A percentile compares a stretch with the other conserved stretches of the same genome.
These are phyloP conservation scores for Actenoides hombroni DNA, from an alignment of 2,113 vertebrate genomes.

Conservation along the genomic window DNA sequence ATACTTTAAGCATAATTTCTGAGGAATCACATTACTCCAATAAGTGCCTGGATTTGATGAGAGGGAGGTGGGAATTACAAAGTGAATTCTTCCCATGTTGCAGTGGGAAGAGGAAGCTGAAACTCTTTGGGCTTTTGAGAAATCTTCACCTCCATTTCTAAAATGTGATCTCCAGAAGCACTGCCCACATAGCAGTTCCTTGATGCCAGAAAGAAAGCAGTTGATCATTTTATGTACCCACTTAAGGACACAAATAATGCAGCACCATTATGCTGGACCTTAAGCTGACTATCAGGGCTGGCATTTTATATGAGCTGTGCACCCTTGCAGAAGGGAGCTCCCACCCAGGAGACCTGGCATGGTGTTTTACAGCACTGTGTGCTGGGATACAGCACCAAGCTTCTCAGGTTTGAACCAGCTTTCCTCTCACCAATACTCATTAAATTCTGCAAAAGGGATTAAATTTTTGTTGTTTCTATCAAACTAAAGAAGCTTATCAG, in stretches of 20 bases:
- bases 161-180: not conserved
- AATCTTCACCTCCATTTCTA: not conserved
- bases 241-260: not conserved
- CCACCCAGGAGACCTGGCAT: not conserved
- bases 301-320: not conserved
- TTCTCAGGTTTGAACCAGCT: not conserved
- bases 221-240: not conserved
- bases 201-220: not conserved
- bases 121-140: not conserved
- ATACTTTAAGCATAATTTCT: not conserved
- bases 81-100: fast-evolving
- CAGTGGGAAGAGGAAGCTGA: not conserved
- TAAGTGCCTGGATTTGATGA: not conserved
- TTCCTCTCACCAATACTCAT: not conserved
- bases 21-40: not conserved
- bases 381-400: not conserved
- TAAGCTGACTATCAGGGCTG: not conserved
- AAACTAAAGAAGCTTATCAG: not conserved
- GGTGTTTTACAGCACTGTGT: not conserved
- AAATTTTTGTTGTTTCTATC: not conserved
- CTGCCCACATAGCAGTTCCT: not conserved
- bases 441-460: not conserved
- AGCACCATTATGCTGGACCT: not conserved
- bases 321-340: not conserved
- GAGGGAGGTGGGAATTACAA: not conserved